phyloP scores from a whole-genome alignment of 2,113 vertebrate species.

The Formicarius rufipectus region DNA sequence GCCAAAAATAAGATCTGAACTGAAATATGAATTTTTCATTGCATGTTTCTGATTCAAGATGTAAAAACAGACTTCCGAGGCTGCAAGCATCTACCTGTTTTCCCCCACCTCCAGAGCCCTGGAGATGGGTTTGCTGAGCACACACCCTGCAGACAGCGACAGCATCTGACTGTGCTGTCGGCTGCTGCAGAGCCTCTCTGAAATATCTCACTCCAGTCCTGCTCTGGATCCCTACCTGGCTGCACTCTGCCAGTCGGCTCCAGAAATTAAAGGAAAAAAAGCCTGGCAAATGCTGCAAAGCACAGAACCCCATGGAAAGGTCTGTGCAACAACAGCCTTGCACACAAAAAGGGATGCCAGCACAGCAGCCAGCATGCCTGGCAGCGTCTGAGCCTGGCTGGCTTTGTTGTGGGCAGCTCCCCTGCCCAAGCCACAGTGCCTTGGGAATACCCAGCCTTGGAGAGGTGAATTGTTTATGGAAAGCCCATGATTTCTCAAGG shows the following conservation, averaged over 20 bases:
- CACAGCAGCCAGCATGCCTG: neutral
- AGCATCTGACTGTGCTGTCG: neutral
- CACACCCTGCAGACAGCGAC: constrained; percentile 30
- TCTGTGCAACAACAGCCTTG: neutral
- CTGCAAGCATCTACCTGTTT: constrained; percentile 30
- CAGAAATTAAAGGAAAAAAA: neutral
- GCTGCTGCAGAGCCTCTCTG: neutral
- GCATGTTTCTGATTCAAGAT: constrained; percentile 43
- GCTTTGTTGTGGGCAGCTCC: neutral
- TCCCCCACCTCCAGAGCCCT: neutral
- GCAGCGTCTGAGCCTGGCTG: neutral
- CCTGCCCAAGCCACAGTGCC: fast-evolving
- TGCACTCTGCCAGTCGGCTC: neutral
- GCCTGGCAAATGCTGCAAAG: neutral
- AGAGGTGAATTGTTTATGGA: neutral
- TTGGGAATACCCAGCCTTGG: neutral
- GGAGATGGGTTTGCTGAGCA: constrained; percentile 36
- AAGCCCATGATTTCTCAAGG: neutral
- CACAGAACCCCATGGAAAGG: neutral
- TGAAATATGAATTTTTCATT: constrained; percentile 65
- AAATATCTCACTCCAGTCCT: neutral
- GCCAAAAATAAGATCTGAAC: constrained; percentile 66
- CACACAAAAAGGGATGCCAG: neutral
- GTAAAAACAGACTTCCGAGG: constrained; percentile 27
- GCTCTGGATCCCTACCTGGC: neutral